Evolutionary conservation across 2,797 vertebrate species (phyloP), one percentile per base, ranked within the genome.

Genomic region (Tragopan temminckii): DNA sequence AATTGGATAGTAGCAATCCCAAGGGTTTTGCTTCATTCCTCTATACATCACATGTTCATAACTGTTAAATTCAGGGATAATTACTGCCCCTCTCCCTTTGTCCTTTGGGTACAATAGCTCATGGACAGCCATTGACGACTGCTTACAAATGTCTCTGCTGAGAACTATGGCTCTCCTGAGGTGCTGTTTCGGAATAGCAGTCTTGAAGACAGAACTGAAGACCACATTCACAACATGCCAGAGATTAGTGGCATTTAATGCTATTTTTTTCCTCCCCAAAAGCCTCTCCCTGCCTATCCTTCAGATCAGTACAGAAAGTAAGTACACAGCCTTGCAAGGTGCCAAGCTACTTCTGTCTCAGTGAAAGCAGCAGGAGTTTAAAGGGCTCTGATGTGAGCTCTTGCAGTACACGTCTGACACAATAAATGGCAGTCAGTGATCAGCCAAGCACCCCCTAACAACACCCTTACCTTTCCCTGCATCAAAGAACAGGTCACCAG

Each of bases 1-100:
- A 94, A 97, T 97, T 94, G 96, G 95, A 92, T 85, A 97, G 92
- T 85, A 97, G 94, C 6, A 2, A 94, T 95, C 94, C 95, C 94
- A 96, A 62, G 94, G 69, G 88, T 94, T 97, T 93, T 94, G 93
- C 83, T 93, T 92, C 85, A 91, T 96, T 97, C 90, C 83, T 96
- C 95, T 90, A 94, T 95, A 96, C 75, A 88, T 94, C 92, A 95
- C 96, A 93, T 80, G 91, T 91, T 94, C 95, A 89, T 77, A 78
- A 96, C 81, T 95, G 91, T 89, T 93, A 96, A 78, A 96, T 96
- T 95, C 91, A 96, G 95, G 80, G 80, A 96, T 94, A 96, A 96
- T 96, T 96, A 81, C 88, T 81, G 89, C 87, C 2, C 0, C 46
- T 85, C 45, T 52, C 27, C 2, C 68, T 96, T 97, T 95, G 74